These are phyloP conservation scores for Athene cunicularia DNA, from an alignment of 2,113 vertebrate species.

Conservation along the genomic window DNA sequence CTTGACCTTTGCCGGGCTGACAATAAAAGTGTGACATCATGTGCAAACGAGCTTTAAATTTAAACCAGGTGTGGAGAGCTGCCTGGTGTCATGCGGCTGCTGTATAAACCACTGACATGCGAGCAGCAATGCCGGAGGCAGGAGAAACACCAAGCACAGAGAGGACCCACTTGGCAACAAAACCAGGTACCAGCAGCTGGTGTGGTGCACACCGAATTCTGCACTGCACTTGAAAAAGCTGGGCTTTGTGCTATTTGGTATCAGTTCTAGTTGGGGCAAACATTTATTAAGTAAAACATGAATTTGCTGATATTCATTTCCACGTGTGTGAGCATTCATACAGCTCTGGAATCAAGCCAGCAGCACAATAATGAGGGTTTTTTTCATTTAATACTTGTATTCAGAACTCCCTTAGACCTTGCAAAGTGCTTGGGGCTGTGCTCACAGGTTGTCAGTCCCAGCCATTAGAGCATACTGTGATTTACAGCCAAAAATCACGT, in stretches of 20 bases:
- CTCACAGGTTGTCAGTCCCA: neutral
- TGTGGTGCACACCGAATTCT: neutral
- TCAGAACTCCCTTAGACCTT: neutral
- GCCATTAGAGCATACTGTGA: neutral
- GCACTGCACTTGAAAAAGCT: neutral
- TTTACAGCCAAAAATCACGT: neutral
- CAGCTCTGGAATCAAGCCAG: neutral
- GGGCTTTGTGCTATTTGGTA: neutral
- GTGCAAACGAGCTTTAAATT: slow-evolving; percentile 79
- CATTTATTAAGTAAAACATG: accelerated
- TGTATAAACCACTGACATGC: slow-evolving; percentile 49
- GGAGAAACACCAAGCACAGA: neutral
- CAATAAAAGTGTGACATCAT: slow-evolving; percentile 79
- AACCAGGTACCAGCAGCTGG: neutral
- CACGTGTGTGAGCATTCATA: neutral
- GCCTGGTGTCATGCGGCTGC: slow-evolving; percentile 64
- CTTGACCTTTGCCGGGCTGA: slow-evolving; percentile 74
- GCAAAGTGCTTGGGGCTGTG: neutral
- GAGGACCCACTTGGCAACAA: neutral
- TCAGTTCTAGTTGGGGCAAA: neutral
- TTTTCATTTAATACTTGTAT: neutral
- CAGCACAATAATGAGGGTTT: neutral
- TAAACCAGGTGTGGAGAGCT: slow-evolving; percentile 75
- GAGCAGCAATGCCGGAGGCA: slow-evolving; percentile 26
- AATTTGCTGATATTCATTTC: neutral